A percentile compares a stretch with the other conserved stretches of the same genome.
Evolutionary conservation across 2,888 invertebrate species (phyloP).

Genomic region (Melanotus villosus): DNA sequence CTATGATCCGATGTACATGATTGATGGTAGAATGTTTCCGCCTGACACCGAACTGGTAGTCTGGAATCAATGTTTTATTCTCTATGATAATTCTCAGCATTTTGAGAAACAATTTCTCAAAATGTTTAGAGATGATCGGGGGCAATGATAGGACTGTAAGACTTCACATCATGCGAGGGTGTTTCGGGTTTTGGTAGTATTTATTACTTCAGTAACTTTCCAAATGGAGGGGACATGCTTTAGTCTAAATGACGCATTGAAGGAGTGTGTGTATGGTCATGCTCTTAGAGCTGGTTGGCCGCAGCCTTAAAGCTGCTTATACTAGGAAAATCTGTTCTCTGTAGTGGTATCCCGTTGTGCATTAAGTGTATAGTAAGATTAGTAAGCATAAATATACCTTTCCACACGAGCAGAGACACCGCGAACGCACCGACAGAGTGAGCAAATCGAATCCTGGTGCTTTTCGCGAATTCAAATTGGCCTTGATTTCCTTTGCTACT

Average conservation of each 20-base stretch:
- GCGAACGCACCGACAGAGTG: not conserved
- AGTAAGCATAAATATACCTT: not conserved
- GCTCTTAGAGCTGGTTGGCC: too few species aligned
- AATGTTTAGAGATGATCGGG: conserved; percentile 48
- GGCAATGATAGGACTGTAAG: conserved; percentile 49
- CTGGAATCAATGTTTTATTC: conserved; percentile 14
- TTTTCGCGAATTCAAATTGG: not conserved
- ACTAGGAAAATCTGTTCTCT: too few species aligned
- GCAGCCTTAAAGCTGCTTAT: too few species aligned
- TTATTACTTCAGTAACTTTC: conserved; percentile 34
- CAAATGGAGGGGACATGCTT: conserved; percentile 13
- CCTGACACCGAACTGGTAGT: conserved; percentile 13
- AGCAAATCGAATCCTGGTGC: not conserved
- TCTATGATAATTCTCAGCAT: not conserved
- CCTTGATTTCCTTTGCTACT: not conserved
- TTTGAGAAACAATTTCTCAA: conserved; percentile 48
- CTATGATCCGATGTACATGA: conserved; percentile 43
- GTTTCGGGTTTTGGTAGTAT: conserved; percentile 47
- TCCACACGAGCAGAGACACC: not conserved
- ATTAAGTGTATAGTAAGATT: too few species aligned
- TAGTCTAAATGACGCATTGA: conserved; percentile 14
- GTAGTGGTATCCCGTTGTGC: too few species aligned
- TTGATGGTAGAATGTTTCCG: conserved; percentile 19
- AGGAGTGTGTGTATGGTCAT: not conserved
- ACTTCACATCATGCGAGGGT: conserved; percentile 39